These are phyloP conservation scores for Rhingia campestris DNA, from an alignment of 2,888 invertebrate genomes.

Conservation along the genomic window DNA sequence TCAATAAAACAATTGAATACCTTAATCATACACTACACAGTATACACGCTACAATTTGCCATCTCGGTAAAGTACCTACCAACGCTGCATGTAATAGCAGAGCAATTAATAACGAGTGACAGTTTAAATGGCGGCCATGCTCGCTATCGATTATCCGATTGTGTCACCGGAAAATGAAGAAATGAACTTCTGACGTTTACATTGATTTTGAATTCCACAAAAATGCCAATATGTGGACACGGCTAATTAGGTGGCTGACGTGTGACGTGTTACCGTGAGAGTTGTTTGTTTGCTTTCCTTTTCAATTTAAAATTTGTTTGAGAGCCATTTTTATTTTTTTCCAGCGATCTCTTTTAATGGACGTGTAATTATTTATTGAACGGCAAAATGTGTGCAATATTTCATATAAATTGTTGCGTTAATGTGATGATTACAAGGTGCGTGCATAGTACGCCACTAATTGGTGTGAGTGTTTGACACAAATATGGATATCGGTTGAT, in stretches of 20 bases:
- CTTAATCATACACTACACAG: constrained; percentile 1
- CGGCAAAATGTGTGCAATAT: not conserved
- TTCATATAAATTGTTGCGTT: constrained; percentile 19
- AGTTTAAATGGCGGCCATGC: constrained; percentile 46
- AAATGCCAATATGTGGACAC: constrained; percentile 24
- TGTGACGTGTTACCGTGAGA: not conserved
- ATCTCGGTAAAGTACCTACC: not conserved
- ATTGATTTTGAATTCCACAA: constrained; percentile 52
- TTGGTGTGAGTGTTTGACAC: not conserved
- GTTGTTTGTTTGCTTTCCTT: constrained; percentile 6
- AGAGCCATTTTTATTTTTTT: not conserved
- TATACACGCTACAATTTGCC: not conserved
- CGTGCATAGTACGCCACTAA: not conserved
- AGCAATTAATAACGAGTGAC: constrained; percentile 54
- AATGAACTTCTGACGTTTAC: constrained; percentile 43
- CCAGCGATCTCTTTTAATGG: not conserved
- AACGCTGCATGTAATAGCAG: not conserved
- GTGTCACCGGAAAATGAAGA: constrained; percentile 3
- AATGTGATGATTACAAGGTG: not conserved
- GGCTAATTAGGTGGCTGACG: constrained; percentile 53
- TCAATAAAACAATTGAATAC: constrained; percentile 27
- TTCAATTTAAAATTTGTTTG: constrained; percentile 24
- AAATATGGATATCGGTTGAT: not conserved
- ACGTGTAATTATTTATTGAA: not conserved
- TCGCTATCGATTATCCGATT: constrained; percentile 45